phyloP scores from a whole-genome alignment of 2,113 vertebrate species.

The Thryonomys swinderianus region DNA sequence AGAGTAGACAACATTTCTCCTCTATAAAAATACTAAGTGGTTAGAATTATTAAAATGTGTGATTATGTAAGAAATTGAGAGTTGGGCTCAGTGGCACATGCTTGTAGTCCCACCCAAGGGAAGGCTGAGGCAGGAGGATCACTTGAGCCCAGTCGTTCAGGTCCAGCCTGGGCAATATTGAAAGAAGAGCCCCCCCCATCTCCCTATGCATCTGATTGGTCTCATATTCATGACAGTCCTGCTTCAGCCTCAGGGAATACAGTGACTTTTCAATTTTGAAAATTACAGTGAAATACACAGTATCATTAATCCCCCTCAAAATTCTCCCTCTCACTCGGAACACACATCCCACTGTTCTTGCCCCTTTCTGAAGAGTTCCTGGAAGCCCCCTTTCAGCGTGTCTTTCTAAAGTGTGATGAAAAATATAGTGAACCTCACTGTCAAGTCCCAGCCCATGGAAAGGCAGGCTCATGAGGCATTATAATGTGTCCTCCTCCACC shows the following conservation, averaged over 20 bases:
- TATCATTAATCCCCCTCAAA: background rate
- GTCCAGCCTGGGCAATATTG: background rate
- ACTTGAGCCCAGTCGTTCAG: background rate
- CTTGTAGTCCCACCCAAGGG: background rate
- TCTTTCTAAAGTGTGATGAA: background rate
- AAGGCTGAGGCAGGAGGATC: background rate
- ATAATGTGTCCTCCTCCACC: background rate
- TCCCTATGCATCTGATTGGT: background rate
- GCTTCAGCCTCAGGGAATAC: background rate
- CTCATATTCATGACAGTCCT: background rate
- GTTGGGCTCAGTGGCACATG: background rate
- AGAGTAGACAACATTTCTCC: background rate
- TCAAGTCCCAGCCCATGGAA: background rate
- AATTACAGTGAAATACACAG: background rate
- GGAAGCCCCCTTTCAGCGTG: background rate
- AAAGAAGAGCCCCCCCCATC: background rate
- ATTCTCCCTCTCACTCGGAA: background rate
- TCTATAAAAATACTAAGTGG: background rate
- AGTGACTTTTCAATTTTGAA: background rate
- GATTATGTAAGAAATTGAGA: background rate
- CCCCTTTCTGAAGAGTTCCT: background rate
- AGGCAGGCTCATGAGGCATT: background rate
- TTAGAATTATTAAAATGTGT: background rate
- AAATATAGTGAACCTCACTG: background rate
- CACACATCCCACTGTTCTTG: background rate